Base-by-base conservation (phyloP, 2,888 invertebrate species). In the Drosophila ustulata region DNA sequence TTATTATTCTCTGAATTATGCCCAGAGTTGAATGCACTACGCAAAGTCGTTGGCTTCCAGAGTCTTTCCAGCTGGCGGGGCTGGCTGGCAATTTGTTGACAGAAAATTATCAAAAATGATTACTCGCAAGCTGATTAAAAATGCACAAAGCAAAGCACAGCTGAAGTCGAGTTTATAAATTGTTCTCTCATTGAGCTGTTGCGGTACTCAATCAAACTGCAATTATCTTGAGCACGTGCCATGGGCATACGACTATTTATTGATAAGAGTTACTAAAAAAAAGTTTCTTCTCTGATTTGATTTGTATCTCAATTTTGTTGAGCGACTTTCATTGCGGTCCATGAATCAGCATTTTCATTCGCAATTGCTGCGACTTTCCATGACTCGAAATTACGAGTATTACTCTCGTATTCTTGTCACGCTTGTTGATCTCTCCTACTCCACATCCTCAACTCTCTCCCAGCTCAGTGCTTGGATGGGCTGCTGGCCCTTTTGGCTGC, bases 1-100 rank as follows among this genome's bases (percentile, higher is more conserved):
- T 18, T 6, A 47, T 55, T 26, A 26, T 70, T 67, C 62, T 67
- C 52, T 34, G 63, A 78, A 70, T 68, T 66, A 32, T 65, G 71
- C 75, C 61, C 45, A 47, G 58, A 85, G 88, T 77, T 83, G 89
- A 89, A 83, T 88, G 87, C 77, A 77, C 82, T 67, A 41, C 0
- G n/a, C 49, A 34, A 66, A 64, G 66, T 74, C 58, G 68, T 62
- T 68, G 58, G 58, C 74, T 68, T 34, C 9, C 39, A 28, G 62
- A 57, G 28, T 68, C 65, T 71, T 56, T 28, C 3, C 4, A 39
- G 25, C 32, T 13, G 34, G n/a, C 53, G 18, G 18, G 18, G 18
- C 18, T 18, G 18, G 30, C 43, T 37, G 46, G n/a, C 62, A 46
- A 59, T 66, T 58, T 37, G 41, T 70, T 41, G 18, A 56, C 34